These are phyloP conservation scores for Machaerirhynchus nigripectus DNA, from an alignment of 2,113 vertebrate species.

Conservation along the genomic window DNA sequence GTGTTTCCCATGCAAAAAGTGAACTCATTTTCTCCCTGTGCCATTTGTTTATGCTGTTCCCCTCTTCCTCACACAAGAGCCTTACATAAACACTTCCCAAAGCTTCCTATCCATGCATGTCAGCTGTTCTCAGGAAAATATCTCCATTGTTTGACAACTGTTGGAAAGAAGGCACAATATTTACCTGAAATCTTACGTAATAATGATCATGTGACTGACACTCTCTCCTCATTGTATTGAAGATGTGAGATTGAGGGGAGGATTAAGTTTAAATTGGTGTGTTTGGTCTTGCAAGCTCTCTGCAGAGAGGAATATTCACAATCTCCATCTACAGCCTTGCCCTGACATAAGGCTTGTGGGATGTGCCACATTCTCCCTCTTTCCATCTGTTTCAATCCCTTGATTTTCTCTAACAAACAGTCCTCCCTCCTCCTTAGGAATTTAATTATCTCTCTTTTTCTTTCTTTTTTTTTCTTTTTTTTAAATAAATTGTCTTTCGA, in stretches of 20 bases:
- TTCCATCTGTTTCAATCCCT: conserved; percentile 9
- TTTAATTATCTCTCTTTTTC: background rate
- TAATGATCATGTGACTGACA: background rate
- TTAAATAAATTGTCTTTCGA: background rate
- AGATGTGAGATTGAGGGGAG: background rate
- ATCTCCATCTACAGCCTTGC: background rate
- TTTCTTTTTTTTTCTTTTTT: background rate
- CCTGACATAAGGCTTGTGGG: conserved; percentile 14
- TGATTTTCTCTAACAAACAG: background rate
- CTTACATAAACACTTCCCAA: background rate
- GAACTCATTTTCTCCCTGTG: background rate
- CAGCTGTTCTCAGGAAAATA: background rate
- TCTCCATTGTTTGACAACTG: background rate
- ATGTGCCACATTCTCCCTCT: conserved; percentile 1
- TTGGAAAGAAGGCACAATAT: background rate
- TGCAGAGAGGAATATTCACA: background rate
- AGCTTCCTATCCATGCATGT: background rate
- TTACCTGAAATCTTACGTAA: background rate
- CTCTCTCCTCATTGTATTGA: background rate
- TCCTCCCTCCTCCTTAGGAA: background rate
- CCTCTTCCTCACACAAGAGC: background rate
- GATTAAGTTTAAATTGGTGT: background rate
- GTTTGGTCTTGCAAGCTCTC: background rate
- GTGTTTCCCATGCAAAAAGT: background rate
- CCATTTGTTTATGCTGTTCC: background rate